Base-by-base conservation (phyloP, 2,888 invertebrate genomes). In the Melinaea marsaeus region DNA sequence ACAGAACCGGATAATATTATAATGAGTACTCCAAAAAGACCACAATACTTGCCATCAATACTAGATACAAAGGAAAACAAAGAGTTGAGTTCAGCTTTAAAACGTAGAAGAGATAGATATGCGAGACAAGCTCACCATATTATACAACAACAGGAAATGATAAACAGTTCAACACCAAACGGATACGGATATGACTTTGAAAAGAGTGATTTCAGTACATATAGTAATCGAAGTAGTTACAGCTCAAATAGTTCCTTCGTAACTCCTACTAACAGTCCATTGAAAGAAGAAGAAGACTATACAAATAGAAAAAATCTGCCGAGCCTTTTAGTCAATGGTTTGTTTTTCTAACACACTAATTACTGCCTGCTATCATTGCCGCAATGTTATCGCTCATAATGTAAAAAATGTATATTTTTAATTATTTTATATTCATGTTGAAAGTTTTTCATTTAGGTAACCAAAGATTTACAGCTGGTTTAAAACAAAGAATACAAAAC, bases 41-140 rank as follows among this genome's bases (percentile, higher is more conserved):
- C 79, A 55, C 70, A 73, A 61, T 82, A 76, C 65, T 70, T 83
- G 65, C 83, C 87, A 2, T 73, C 84, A 2, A 79, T 86, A 56
- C 71, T 80, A 66, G 86, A 88, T 48, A 83, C 81, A 61, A 88
- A 86, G 65, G 89, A 90, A 56, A 86, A 82, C 75, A 95, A 94
- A 76, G 97, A 96, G 73, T 93, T 97, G 37, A 96, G 95, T 37
- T 95, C 97, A 55, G 96, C 95, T 60, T 88, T 97, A 68, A 92
- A 95, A 74, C 92, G 96, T 74, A 92, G 97, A 66, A 92, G 96
- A 67, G 96, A 97, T 78, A 92, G 97, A 69, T 96, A 94, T 56
- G 96, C 96, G 73, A 92, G 97, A 67, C 97, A 97, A 79, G 94
- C 95, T 62, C 95, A 95, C 78, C 96, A 96, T 77, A 94, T 96